Percentiles rank a stretch among this genome's conserved stretches.
Conservation (phyloP, 2,888 invertebrate species). For the Hermaeophaga mercurialis region DNA sequence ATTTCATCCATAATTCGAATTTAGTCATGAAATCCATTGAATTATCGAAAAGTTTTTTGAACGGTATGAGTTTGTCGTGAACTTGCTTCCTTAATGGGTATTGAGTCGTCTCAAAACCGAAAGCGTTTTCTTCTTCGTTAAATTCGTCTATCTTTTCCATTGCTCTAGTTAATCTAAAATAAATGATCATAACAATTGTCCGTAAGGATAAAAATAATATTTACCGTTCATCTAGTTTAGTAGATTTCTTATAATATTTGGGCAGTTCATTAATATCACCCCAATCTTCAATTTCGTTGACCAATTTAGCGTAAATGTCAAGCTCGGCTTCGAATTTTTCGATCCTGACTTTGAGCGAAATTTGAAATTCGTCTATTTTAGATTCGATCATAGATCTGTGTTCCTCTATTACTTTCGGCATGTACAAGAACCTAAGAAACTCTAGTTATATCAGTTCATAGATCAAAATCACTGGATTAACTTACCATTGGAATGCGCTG, state of each 20-base stretch:
- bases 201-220: neutral
- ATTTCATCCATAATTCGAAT: conserved; percentile 83
- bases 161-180: conserved; percentile 68
- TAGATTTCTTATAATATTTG: conserved; percentile 82
- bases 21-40: conserved; percentile 84
- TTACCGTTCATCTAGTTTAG: conserved; percentile 73
- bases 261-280: conserved; percentile 83
- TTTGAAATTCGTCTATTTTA: conserved; percentile 87
- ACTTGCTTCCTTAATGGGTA: conserved; percentile 83
- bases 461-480: too few species aligned
- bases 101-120: conserved; percentile 84
- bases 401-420: conserved; percentile 82
- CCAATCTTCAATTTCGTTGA: conserved; percentile 85
- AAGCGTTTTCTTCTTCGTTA: conserved; percentile 89
- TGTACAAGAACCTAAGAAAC: conserved; percentile 78
- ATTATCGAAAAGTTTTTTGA: conserved; percentile 87
- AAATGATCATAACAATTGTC: neutral
- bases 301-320: conserved; percentile 76
- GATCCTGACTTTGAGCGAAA: conserved; percentile 75
- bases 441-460: too few species aligned
- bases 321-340: conserved; percentile 83
- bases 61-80: conserved; percentile 82
- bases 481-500: conserved; percentile 81
- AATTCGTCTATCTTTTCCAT: conserved; percentile 83
- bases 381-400: conserved; percentile 78